Evolutionary conservation across 2,888 invertebrate species (phyloP).

Genomic region (Tetropium fuscum): DNA sequence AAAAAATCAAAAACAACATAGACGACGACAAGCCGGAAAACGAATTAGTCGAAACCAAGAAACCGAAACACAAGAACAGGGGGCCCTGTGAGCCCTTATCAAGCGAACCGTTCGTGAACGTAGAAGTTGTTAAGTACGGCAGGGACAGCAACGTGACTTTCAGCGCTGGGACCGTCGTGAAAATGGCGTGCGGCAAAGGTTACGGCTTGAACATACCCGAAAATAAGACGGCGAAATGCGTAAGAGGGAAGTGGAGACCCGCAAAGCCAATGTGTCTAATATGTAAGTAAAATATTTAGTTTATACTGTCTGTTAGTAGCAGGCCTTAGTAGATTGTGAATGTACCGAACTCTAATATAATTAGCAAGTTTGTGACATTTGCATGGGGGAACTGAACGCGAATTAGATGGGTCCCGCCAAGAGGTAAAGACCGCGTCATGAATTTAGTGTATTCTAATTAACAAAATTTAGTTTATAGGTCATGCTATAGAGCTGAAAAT

Average conservation of each 20-base stretch:
- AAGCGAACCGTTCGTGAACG: constrained; percentile 74
- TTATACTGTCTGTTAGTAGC: background rate
- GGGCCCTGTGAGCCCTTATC: constrained; percentile 78
- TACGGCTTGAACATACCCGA: constrained; percentile 79
- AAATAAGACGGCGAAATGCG: constrained; percentile 84
- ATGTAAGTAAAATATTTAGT: constrained; percentile 69
- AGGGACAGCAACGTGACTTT: constrained; percentile 78
- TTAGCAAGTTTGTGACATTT: constrained; percentile 7
- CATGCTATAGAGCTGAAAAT: too few species aligned
- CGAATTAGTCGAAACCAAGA: constrained; percentile 49
- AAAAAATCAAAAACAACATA: constrained; percentile 45
- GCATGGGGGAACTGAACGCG: background rate
- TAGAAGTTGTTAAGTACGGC: constrained; percentile 79
- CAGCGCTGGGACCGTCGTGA: constrained; percentile 81
- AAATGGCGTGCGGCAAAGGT: constrained; percentile 82
- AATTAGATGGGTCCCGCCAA: background rate
- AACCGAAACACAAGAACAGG: constrained; percentile 61
- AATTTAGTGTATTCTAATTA: too few species aligned
- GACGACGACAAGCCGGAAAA: constrained; percentile 49
- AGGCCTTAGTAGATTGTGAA: too few species aligned
- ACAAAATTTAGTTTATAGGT: too few species aligned
- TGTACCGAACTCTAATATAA: background rate
- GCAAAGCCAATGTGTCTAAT: constrained; percentile 84
- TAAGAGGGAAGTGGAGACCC: constrained; percentile 88
- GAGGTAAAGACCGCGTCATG: too few species aligned